Evolutionary conservation across 1,140 invertebrate genomes (phyloP).

Genomic region (Tenebrio molitor): DNA sequence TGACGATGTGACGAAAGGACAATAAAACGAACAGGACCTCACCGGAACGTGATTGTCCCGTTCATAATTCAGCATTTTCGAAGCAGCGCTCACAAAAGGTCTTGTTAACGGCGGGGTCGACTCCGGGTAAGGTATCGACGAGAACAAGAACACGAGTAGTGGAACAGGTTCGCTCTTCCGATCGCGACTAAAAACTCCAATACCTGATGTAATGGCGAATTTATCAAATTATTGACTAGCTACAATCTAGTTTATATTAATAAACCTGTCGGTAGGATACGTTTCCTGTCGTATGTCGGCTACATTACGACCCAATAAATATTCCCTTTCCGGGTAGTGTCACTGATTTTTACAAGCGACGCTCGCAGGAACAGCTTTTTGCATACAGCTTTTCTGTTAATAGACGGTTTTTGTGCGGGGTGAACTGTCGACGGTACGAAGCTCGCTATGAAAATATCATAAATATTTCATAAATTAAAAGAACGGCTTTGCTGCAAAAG

Average conservation of each 20-base stretch:
- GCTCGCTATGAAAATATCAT: no score
- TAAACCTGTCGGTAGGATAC: conserved; percentile 29
- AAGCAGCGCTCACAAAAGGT: conserved; percentile 15
- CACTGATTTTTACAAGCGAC: not conserved
- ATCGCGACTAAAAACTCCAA: conserved; percentile 9
- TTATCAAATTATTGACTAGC: conserved; percentile 36
- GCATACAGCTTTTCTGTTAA: not conserved
- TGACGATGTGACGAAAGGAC: conserved; percentile 19
- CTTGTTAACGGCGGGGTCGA: conserved; percentile 31
- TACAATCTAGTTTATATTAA: conserved; percentile 26
- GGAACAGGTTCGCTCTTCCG: conserved; percentile 14
- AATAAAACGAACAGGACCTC: conserved; percentile 1
- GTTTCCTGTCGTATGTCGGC: conserved; percentile 27
- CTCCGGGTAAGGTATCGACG: conserved; percentile 26
- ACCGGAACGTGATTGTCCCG: conserved; percentile 4
- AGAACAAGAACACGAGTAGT: conserved; percentile 37
- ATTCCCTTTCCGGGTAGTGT: conserved; percentile 16
- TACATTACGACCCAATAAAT: conserved; percentile 19
- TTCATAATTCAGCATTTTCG: conserved; percentile 19
- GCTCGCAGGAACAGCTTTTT: not conserved
- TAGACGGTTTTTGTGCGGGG: no score
- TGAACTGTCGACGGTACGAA: no score
- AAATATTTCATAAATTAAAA: no score
- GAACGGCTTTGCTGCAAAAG: no score
- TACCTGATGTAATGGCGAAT: conserved; percentile 22